Evolutionary conservation across 2,888 invertebrate genomes (phyloP).

Genomic region (Lampropteryx suffumata): DNA sequence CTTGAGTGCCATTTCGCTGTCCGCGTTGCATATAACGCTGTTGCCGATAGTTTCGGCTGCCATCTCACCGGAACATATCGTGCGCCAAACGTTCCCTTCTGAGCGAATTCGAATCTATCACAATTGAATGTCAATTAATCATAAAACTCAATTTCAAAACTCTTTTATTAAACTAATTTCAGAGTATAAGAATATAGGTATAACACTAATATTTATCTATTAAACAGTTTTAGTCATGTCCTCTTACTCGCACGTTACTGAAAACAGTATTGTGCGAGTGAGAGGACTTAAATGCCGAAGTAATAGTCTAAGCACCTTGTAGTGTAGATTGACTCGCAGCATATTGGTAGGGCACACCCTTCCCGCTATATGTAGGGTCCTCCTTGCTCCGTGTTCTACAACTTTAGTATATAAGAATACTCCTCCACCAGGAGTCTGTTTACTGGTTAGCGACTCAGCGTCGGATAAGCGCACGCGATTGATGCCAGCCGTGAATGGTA

Average conservation of each 20-base stretch:
- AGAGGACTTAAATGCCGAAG: too few relatives aligned
- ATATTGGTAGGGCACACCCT: constrained; percentile 61
- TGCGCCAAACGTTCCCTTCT: constrained; percentile 47
- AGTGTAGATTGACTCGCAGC: constrained; percentile 53
- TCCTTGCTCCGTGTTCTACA: constrained; percentile 44
- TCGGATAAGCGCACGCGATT: constrained; percentile 49
- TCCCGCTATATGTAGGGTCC: constrained; percentile 54
- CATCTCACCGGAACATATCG: constrained; percentile 57
- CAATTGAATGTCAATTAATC: too few relatives aligned
- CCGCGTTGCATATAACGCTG: constrained; percentile 55
- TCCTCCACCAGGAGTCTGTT: constrained; percentile 30
- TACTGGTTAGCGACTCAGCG: constrained; percentile 25
- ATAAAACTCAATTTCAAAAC: too few relatives aligned
- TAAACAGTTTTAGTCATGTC: too few relatives aligned
- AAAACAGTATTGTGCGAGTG: too few relatives aligned
- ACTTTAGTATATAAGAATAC: constrained; percentile 49
- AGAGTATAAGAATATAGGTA: too few relatives aligned
- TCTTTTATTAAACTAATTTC: too few relatives aligned
- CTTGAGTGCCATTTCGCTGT: constrained; percentile 63
- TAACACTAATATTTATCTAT: too few relatives aligned
- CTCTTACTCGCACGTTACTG: too few relatives aligned
- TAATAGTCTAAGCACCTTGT: constrained; percentile 50
- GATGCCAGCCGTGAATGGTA: constrained; percentile 51
- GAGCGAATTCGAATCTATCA: constrained; percentile 54
- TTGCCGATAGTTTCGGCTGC: constrained; percentile 50